These are phyloP conservation scores for Holacanthus passer DNA, from an alignment of 2,113 vertebrate genomes.

Conservation along the genomic window DNA sequence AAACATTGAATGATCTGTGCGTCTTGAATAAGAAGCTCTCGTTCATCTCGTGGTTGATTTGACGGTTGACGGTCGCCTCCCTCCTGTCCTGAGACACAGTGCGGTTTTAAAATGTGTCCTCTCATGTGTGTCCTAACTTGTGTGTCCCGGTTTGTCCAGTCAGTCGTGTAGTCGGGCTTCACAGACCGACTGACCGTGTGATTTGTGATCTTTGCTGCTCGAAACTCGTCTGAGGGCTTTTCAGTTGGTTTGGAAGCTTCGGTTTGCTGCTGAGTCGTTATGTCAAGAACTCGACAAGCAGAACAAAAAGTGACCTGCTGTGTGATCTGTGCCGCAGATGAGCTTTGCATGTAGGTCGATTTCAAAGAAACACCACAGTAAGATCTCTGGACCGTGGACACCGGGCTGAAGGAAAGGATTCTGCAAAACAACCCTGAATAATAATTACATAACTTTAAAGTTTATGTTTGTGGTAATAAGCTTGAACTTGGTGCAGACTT, in stretches of 20 bases:
- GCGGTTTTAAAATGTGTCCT: background rate
- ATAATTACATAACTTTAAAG: too few relatives aligned
- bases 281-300: background rate
- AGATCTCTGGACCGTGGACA: background rate
- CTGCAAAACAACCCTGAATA: too few relatives aligned
- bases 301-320: background rate
- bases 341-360: too few relatives aligned
- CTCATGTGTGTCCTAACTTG: background rate
- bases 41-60: background rate
- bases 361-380: background rate
- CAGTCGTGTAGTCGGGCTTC: background rate
- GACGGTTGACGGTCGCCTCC: background rate
- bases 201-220: background rate
- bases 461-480: too few relatives aligned
- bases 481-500: too few relatives aligned
- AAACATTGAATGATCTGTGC: too few relatives aligned
- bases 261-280: background rate
- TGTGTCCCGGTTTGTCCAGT: background rate
- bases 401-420: too few relatives aligned
- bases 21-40: background rate
- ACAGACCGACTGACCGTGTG: background rate
- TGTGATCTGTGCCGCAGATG: background rate
- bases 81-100: background rate
- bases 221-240: background rate
- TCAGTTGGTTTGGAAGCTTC: background rate